phyloP scores from a whole-genome alignment of 2,797 vertebrate species.

The Vespertilio murinus region DNA sequence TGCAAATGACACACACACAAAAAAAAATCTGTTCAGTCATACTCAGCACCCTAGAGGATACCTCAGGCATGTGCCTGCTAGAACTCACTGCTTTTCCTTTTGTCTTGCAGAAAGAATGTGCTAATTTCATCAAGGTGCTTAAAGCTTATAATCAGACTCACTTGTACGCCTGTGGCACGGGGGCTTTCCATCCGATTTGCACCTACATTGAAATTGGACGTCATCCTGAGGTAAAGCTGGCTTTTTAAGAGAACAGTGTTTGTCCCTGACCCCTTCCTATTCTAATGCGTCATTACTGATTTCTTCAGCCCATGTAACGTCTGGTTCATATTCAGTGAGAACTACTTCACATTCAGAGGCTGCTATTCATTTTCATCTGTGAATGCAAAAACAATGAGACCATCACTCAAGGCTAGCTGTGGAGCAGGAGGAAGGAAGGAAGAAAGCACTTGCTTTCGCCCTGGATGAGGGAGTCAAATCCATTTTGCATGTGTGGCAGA shows the following conservation, averaged over 20 bases:
- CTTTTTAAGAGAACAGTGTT: constrained; percentile 56
- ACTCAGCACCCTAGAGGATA: background rate
- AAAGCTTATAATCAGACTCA: constrained; percentile 97
- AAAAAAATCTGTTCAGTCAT: constrained; percentile 65
- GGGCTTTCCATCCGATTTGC: constrained; percentile 97
- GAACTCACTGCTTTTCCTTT: constrained; percentile 76
- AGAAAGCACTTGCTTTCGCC: background rate
- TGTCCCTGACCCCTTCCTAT: background rate
- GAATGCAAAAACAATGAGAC: constrained; percentile 57
- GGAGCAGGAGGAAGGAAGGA: constrained; percentile 36
- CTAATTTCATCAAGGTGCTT: constrained; percentile 96
- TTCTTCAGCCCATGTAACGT: constrained; percentile 46
- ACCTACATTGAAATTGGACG: constrained; percentile 95
- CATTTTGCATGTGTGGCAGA: constrained; percentile 6
- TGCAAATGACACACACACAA: constrained; percentile 49
- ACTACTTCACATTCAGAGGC: constrained; percentile 67
- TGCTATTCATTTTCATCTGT: constrained; percentile 71
- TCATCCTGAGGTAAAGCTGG: constrained; percentile 92
- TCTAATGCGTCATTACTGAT: constrained; percentile 29
- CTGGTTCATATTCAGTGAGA: constrained; percentile 23
- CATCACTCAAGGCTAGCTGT: background rate
- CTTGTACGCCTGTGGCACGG: constrained; percentile 95
- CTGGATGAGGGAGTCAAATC: background rate
- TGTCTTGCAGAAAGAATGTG: constrained; percentile 94
- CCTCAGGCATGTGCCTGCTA: constrained; percentile 51